These are phyloP conservation scores for Vespertilio murinus DNA, from an alignment of 2,797 vertebrate genomes.

Conservation along the genomic window DNA sequence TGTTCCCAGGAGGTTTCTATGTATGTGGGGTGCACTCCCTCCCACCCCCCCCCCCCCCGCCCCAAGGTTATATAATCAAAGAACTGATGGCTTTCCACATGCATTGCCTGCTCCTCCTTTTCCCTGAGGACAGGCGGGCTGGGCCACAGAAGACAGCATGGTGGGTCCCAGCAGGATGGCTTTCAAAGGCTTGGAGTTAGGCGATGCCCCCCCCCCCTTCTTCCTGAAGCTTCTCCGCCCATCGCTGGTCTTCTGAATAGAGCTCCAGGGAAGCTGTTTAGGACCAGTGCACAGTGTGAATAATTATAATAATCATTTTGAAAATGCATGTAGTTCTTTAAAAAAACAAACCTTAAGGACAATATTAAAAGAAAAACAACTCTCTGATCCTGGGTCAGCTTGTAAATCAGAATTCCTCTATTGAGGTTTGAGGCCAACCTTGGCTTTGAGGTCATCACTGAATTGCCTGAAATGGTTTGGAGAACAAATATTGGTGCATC, in stretches of 20 bases:
- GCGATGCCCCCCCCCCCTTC: not conserved
- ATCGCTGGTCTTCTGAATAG: constrained; percentile 49
- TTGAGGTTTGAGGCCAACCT: not conserved
- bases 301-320: constrained; percentile 72
- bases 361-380: constrained; percentile 41
- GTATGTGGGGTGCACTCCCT: not conserved
- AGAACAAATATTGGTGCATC: not conserved
- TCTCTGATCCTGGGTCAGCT: constrained; percentile 1
- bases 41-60: not conserved
- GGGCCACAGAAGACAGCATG: not conserved
- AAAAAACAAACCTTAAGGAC: constrained; percentile 48
- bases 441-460: not conserved
- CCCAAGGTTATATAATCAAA: constrained; percentile 24
- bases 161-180: not conserved
- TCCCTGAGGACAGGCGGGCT: not conserved
- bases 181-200: constrained; percentile 19
- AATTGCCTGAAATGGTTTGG: not conserved
- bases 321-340: constrained; percentile 33
- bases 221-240: not conserved
- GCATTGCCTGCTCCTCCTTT: constrained; percentile 29
- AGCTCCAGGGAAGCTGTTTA: constrained; percentile 29
- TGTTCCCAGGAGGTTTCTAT: constrained; percentile 38
- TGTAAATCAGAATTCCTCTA: constrained; percentile 28
- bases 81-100: not conserved
- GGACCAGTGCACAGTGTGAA: not conserved